A percentile compares a stretch with the other conserved stretches of the same genome.
Conservation (phyloP, 2,888 invertebrate genomes). For the Mimas tiliae region DNA sequence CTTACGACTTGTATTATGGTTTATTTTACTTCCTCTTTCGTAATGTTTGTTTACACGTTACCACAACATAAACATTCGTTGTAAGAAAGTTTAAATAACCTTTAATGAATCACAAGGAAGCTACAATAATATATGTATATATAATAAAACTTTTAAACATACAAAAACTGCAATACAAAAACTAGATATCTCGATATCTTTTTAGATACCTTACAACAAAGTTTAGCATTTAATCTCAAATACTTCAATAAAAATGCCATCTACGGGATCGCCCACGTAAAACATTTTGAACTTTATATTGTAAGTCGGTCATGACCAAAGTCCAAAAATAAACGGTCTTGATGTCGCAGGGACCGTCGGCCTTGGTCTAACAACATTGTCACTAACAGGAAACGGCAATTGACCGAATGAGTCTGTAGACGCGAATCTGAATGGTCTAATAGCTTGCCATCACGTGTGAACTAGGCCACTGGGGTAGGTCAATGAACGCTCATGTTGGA, state of each 20-base stretch:
- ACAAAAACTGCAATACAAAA: neutral
- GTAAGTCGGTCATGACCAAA: conserved; percentile 16
- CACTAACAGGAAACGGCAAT: conserved; percentile 72
- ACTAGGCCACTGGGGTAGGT: conserved; percentile 70
- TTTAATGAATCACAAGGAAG: conserved; percentile 15
- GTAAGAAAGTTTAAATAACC: conserved; percentile 18
- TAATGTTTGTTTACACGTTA: conserved; percentile 16
- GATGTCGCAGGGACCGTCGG: conserved; percentile 42
- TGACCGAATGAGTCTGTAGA: conserved; percentile 65
- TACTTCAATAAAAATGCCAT: conserved; percentile 17
- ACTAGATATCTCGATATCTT: neutral
- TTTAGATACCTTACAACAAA: conserved; percentile 9
- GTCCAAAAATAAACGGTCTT: conserved; percentile 14
- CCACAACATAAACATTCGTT: conserved; percentile 14
- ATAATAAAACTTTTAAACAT: neutral
- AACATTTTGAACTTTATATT: conserved; percentile 17
- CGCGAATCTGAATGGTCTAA: conserved; percentile 65
- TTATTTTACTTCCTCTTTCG: conserved; percentile 23
- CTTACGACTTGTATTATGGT: conserved; percentile 8
- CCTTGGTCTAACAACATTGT: conserved; percentile 68
- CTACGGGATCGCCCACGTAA: conserved; percentile 9
- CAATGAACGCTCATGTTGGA: conserved; percentile 51
- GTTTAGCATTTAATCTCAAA: conserved; percentile 19
- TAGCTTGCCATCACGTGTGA: conserved; percentile 72
- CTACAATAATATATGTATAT: neutral